phyloP scores from a whole-genome alignment of 2,797 vertebrate species.

The Eulemur rubriventer region DNA sequence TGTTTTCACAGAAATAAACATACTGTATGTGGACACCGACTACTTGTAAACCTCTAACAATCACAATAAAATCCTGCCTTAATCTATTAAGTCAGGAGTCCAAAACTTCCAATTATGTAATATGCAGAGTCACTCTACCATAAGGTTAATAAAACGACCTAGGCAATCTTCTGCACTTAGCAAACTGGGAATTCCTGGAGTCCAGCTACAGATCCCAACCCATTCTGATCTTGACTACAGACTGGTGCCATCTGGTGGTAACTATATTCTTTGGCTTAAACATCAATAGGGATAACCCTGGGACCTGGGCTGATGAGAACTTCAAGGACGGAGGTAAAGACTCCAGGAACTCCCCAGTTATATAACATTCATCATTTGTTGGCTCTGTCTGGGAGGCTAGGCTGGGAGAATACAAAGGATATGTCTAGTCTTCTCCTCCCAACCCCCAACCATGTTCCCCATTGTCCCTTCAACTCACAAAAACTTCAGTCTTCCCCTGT shows the following conservation, averaged over 20 bases:
- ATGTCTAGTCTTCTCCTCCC: not conserved
- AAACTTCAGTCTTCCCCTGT: not conserved
- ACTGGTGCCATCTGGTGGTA: not conserved
- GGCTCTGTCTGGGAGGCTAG: not conserved
- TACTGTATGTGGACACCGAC: not conserved
- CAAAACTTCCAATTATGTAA: not conserved
- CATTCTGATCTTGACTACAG: not conserved
- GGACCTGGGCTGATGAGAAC: not conserved
- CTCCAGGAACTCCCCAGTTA: not conserved
- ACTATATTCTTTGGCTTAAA: not conserved
- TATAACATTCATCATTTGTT: not conserved
- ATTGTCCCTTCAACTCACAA: not conserved
- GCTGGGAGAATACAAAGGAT: not conserved
- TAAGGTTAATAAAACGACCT: not conserved
- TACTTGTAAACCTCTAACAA: not conserved
- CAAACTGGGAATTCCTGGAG: not conserved
- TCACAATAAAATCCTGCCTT: not conserved
- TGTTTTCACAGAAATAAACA: conserved; percentile 41
- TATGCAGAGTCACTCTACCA: not conserved
- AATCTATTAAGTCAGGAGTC: not conserved
- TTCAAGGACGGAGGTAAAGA: not conserved
- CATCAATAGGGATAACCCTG: not conserved
- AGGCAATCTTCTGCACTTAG: not conserved
- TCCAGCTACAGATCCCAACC: not conserved
- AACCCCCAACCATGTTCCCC: not conserved